A percentile compares a stretch with the other conserved stretches of the same genome.
Conservation (phyloP, 2,113 vertebrate genomes). For the Corydoras maculifer region DNA sequence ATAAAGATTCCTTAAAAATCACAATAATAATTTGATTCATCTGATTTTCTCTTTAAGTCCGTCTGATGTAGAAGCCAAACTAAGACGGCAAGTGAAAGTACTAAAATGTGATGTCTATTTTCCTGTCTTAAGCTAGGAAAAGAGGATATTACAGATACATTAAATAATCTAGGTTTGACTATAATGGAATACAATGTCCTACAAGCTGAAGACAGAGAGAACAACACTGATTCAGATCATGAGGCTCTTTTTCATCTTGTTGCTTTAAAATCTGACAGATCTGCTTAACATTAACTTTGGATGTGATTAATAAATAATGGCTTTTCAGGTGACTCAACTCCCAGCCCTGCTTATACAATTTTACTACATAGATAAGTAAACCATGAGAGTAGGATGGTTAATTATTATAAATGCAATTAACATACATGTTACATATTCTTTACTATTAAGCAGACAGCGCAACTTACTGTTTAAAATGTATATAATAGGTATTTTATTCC, state of each 20-base stretch:
- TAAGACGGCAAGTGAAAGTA: constrained; percentile 41
- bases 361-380: no score
- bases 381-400: no score
- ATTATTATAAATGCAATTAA: no score
- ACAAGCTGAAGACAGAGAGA: not conserved
- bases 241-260: constrained; percentile 26
- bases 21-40: not conserved
- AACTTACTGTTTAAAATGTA: no score
- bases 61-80: constrained; percentile 53
- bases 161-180: constrained; percentile 43
- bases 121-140: constrained; percentile 49
- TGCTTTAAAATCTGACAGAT: constrained; percentile 29
- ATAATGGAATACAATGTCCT: constrained; percentile 38
- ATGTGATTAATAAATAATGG: no score
- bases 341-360: no score
- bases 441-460: no score
- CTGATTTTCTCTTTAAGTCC: constrained; percentile 18
- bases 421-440: no score
- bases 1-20: no score
- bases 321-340: no score
- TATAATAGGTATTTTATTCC: no score
- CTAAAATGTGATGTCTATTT: constrained; percentile 59
- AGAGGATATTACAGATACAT: constrained; percentile 19
- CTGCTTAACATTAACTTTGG: no score
- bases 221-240: not conserved